phyloP scores from a whole-genome alignment of 2,888 invertebrate genomes.

The Glyphotaelius pellucidus region DNA sequence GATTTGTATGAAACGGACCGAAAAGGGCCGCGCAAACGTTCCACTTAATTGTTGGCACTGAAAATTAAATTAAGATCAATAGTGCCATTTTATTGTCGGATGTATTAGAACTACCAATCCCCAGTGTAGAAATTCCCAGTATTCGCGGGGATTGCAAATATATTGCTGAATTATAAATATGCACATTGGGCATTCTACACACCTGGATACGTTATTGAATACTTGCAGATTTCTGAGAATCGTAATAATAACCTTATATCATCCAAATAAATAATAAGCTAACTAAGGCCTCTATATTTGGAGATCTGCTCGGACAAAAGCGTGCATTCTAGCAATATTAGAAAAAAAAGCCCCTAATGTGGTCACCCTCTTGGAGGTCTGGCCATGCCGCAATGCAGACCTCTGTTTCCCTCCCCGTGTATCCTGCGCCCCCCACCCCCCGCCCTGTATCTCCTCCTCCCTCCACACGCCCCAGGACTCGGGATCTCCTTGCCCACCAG shows the following conservation, averaged over 20 bases:
- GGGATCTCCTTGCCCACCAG: background rate
- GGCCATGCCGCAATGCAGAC: constrained; percentile 65
- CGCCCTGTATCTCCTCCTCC: constrained; percentile 7
- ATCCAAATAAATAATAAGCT: background rate
- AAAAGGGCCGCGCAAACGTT: too few species aligned
- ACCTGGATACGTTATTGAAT: too few species aligned
- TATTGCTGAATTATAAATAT: background rate
- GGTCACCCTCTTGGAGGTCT: constrained; percentile 6
- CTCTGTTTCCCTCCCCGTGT: constrained; percentile 44
- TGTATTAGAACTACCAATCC: too few species aligned
- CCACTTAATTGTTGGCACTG: too few species aligned
- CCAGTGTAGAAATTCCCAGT: background rate
- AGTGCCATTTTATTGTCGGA: too few species aligned
- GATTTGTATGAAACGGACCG: too few species aligned
- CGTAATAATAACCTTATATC: background rate
- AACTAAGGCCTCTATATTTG: background rate
- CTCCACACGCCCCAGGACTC: constrained; percentile 17
- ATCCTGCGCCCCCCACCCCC: constrained; percentile 31
- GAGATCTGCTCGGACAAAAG: background rate
- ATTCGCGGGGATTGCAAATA: background rate
- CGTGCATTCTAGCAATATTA: background rate
- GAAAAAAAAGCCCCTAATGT: background rate
- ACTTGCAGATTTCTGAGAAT: background rate
- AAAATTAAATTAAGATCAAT: too few species aligned
- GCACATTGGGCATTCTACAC: too few species aligned